phyloP scores from a whole-genome alignment of 2,797 vertebrate genomes.

The Balearica regulorum region DNA sequence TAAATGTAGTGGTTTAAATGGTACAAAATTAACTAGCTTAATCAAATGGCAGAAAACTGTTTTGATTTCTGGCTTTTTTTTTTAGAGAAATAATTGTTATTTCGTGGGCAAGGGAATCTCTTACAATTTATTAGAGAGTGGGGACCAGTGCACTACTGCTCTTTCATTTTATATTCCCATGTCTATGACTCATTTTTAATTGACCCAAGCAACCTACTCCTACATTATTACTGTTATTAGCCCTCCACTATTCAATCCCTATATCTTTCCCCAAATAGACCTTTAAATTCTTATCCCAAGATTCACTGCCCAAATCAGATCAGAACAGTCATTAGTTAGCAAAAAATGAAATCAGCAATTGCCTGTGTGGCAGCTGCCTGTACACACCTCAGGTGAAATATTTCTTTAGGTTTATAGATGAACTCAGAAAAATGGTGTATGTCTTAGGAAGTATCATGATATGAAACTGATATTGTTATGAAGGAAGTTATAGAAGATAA shows the following conservation, averaged over 20 bases:
- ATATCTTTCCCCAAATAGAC: background rate
- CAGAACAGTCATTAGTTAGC: background rate
- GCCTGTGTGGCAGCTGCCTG: background rate
- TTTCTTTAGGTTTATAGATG: background rate
- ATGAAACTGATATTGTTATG: background rate
- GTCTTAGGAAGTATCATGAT: background rate
- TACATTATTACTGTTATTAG: background rate
- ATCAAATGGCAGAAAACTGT: background rate
- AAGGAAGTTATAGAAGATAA: background rate
- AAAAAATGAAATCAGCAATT: background rate
- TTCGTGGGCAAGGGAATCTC: background rate
- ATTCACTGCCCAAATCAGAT: background rate
- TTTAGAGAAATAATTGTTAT: background rate
- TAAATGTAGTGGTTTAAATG: background rate
- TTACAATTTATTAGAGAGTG: background rate
- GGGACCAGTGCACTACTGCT: background rate
- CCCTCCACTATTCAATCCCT: background rate
- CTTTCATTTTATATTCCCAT: background rate
- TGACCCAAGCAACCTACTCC: background rate
- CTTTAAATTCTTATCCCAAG: background rate
- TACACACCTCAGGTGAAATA: background rate
- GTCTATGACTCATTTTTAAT: background rate
- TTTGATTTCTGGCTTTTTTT: background rate
- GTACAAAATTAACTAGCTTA: background rate
- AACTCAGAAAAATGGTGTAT: background rate